Conservation (phyloP, 2,113 vertebrate genomes). For the Xenus cinereus region DNA sequence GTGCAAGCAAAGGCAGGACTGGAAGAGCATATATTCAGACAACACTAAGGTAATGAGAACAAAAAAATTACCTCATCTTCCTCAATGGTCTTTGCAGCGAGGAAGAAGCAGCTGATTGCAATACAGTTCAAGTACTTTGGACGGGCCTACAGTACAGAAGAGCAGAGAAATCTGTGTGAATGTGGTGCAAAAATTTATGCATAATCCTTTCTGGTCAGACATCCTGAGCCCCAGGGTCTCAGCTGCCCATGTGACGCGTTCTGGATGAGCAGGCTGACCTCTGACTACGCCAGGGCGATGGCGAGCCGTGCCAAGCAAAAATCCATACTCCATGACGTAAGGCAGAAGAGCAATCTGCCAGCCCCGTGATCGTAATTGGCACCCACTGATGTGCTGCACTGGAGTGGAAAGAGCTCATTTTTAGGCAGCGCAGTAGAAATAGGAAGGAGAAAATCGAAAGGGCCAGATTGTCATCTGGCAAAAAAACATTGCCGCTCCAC, state of each 20-base stretch:
- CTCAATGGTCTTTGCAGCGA: conserved; percentile 93
- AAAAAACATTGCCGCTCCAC: neutral
- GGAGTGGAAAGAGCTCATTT: neutral
- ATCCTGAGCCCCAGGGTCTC: neutral
- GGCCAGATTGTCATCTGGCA: fast-evolving
- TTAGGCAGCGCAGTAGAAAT: neutral
- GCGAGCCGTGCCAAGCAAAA: neutral
- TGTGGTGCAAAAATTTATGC: fast-evolving
- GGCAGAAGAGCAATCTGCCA: neutral
- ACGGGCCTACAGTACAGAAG: conserved; percentile 80
- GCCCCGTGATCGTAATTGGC: fast-evolving
- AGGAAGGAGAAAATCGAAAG: neutral
- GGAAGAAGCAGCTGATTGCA: conserved; percentile 95
- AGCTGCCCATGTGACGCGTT: neutral
- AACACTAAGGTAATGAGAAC: fast-evolving
- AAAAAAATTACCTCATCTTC: conserved; percentile 88
- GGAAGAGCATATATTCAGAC: fast-evolving
- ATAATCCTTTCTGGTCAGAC: neutral
- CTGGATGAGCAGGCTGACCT: neutral
- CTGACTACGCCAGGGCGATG: fast-evolving
- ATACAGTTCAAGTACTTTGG: conserved; percentile 98
- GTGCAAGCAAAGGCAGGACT: neutral
- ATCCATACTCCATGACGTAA: neutral
- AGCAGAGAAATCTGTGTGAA: neutral
- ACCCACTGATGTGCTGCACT: neutral